These are phyloP conservation scores for Sciaenops ocellatus DNA, from an alignment of 2,797 vertebrate genomes.

Conservation along the genomic window DNA sequence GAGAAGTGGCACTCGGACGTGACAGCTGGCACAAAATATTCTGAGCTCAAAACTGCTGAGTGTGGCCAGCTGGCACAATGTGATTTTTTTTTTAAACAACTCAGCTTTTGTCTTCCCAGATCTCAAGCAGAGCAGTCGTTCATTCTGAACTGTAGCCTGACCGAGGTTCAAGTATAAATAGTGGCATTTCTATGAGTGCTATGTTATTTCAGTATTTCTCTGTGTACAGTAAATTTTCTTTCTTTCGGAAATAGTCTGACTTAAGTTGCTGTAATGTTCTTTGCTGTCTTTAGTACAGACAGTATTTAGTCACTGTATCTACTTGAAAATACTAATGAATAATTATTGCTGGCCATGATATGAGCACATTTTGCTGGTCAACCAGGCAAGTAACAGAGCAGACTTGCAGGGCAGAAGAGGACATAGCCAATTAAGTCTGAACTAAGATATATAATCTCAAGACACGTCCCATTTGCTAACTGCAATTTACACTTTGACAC, in stretches of 20 bases:
- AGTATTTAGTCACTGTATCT: not conserved
- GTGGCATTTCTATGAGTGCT: slow-evolving; percentile 15
- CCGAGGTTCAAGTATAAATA: slow-evolving; percentile 13
- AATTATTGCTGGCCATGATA: not conserved
- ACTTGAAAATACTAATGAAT: not conserved
- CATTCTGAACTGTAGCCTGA: slow-evolving; percentile 22
- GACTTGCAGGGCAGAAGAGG: not conserved
- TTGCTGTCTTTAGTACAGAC: not conserved
- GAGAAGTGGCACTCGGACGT: slow-evolving; percentile 6
- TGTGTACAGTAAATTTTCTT: not conserved
- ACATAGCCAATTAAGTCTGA: not conserved
- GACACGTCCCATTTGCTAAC: not conserved
- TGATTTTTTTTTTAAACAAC: slow-evolving; percentile 21
- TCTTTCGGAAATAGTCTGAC: not conserved
- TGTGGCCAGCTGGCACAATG: slow-evolving; percentile 26
- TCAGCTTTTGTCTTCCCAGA: slow-evolving; percentile 37
- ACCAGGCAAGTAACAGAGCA: not conserved
- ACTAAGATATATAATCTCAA: not conserved
- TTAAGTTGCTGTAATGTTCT: not conserved
- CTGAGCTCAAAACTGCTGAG: slow-evolving; percentile 18
- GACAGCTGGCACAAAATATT: slow-evolving; percentile 34
- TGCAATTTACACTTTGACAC: not conserved
- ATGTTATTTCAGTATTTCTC: slow-evolving; percentile 14
- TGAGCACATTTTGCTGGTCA: not conserved
- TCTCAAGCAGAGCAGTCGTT: slow-evolving; percentile 27